A percentile compares a stretch with the other conserved stretches of the same genome.
Conservation (phyloP, 1,140 invertebrate species). For the roundworm (Caenorhabditis elegans) region DNA sequence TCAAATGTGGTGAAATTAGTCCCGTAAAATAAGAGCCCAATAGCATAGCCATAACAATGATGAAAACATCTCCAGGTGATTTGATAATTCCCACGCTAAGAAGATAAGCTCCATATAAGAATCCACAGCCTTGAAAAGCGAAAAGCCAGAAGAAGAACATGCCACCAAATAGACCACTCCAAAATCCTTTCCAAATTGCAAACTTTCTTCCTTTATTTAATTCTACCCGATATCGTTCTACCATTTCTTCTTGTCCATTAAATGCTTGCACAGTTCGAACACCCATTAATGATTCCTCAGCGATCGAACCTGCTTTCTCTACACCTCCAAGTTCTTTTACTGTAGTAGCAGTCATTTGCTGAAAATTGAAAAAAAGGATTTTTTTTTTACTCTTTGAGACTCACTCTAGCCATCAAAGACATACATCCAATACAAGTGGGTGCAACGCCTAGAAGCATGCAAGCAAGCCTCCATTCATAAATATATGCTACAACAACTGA, state of each 20-base stretch:
- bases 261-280: slow-evolving; percentile 81
- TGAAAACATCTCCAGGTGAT: slow-evolving; percentile 57
- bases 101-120: slow-evolving; percentile 53
- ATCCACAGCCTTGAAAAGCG: slow-evolving; percentile 40
- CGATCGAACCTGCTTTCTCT: slow-evolving; percentile 77
- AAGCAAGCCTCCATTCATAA: slow-evolving; percentile 53
- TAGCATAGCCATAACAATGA: slow-evolving; percentile 54
- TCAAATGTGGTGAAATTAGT: slow-evolving; percentile 54
- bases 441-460: slow-evolving; percentile 51
- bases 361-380: too few relatives aligned
- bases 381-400: not conserved
- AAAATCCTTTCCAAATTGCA: slow-evolving; percentile 56
- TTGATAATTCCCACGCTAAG: slow-evolving; percentile 46
- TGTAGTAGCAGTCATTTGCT: slow-evolving; percentile 67
- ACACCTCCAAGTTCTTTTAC: slow-evolving; percentile 78
- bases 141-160: slow-evolving; percentile 49
- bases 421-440: slow-evolving; percentile 45
- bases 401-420: slow-evolving; percentile 43
- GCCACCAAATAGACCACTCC: slow-evolving; percentile 58
- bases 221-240: slow-evolving; percentile 50
- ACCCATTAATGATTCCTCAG: slow-evolving; percentile 77
- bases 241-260: slow-evolving; percentile 77
- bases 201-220: slow-evolving; percentile 48
- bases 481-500: slow-evolving; percentile 54
- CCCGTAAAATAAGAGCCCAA: slow-evolving; percentile 57